A percentile compares a stretch with the other conserved stretches of the same genome.
phyloP scores from a whole-genome alignment of 2,797 vertebrate genomes.

The Bradypodion pumilum region DNA sequence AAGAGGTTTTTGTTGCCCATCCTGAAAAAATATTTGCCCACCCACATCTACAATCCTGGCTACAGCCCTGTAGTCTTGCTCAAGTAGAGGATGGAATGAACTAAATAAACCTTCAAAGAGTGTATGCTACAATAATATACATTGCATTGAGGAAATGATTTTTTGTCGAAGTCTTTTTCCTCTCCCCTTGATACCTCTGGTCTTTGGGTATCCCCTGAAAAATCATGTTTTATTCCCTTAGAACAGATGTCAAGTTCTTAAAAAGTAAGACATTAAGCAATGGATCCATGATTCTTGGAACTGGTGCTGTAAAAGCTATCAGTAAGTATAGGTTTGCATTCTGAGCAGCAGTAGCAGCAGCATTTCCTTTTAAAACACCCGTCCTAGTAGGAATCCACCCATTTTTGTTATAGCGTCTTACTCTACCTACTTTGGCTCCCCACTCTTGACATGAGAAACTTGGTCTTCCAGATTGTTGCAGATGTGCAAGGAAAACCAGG shows the following conservation, averaged over 20 bases:
- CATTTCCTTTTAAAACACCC: not conserved
- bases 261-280: not conserved
- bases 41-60: too few species aligned
- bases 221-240: not conserved
- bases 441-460: not conserved
- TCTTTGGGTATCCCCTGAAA: not conserved
- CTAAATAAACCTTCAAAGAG: not conserved
- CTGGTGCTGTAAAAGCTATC: not conserved
- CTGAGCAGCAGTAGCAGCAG: not conserved
- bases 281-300: not conserved
- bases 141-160: not conserved
- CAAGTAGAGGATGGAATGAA: not conserved
- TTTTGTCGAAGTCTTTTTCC: not conserved
- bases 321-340: not conserved
- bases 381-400: not conserved
- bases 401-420: not conserved
- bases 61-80: too few species aligned
- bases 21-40: too few species aligned
- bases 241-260: not conserved
- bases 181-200: not conserved
- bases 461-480: not conserved
- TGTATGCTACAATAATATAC: not conserved
- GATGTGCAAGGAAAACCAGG: not conserved
- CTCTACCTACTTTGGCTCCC: not conserved
- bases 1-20: too few species aligned